Conservation (phyloP, 2,113 vertebrate species). For the Rousettus leschenaultii region DNA sequence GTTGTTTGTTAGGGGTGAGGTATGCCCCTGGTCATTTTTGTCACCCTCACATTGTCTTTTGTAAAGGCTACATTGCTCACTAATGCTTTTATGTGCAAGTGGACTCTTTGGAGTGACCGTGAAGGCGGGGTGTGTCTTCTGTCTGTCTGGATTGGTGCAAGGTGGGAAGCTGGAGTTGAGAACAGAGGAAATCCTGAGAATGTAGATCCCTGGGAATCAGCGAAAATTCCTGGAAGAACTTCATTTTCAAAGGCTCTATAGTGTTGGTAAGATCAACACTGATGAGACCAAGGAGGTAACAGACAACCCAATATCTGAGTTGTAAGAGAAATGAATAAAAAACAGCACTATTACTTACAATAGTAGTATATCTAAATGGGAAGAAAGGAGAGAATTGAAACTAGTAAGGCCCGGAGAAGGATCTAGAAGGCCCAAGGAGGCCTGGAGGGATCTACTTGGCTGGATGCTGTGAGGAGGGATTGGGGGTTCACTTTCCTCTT, state of each 20-base stretch:
- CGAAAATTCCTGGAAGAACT: neutral
- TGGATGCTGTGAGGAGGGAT: neutral
- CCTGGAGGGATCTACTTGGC: neutral
- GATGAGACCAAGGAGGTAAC: neutral
- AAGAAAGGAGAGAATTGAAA: neutral
- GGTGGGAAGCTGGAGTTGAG: neutral
- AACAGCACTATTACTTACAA: neutral
- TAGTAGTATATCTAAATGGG: neutral
- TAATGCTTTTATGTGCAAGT: neutral
- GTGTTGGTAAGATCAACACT: neutral
- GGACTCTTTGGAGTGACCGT: neutral
- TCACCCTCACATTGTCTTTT: neutral
- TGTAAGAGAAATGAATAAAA: neutral
- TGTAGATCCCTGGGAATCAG: neutral
- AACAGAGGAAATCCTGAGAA: neutral
- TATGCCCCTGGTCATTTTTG: neutral
- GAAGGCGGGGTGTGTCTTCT: neutral
- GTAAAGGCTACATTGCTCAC: neutral
- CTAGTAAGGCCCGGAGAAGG: neutral
- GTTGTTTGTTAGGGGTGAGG: neutral
- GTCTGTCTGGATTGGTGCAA: neutral
- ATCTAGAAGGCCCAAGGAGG: neutral
- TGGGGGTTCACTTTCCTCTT: neutral
- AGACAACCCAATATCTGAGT: neutral
- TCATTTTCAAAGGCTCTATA: neutral